These are phyloP conservation scores for Cephus sareptanus DNA, from an alignment of 2,888 invertebrate genomes.

Conservation along the genomic window DNA sequence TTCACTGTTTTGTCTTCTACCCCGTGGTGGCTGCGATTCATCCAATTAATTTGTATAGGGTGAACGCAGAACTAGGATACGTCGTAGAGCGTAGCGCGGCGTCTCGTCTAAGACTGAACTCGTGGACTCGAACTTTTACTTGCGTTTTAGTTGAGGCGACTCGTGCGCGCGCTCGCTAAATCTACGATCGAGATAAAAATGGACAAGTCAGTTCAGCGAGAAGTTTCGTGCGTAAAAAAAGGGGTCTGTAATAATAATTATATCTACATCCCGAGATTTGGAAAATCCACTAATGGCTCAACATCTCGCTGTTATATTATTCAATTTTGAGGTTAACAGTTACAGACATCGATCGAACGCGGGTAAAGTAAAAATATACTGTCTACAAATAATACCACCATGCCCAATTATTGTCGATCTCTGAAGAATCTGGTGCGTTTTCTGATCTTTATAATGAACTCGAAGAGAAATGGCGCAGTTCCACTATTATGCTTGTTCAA, in stretches of 20 bases:
- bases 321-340: no score
- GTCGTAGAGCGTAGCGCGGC: conserved; percentile 18
- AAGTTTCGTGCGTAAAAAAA: neutral
- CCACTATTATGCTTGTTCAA: no score
- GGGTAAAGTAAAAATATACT: no score
- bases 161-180: conserved; percentile 24
- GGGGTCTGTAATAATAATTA: neutral
- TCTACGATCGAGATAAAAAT: neutral
- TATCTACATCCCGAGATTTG: no score
- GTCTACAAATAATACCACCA: no score
- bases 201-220: no score
- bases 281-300: no score
- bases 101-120: conserved; percentile 37
- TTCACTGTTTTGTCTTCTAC: neutral
- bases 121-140: neutral
- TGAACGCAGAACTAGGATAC: neutral
- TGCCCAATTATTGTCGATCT: no score
- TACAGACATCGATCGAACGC: neutral
- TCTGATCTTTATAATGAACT: no score
- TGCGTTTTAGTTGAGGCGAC: conserved; percentile 19
- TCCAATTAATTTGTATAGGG: neutral
- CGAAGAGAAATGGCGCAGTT: no score
- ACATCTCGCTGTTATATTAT: no score
- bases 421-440: no score
- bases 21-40: neutral